Evolutionary conservation across 2,888 invertebrate genomes (phyloP).

Genomic region (Lasius fuliginosus): DNA sequence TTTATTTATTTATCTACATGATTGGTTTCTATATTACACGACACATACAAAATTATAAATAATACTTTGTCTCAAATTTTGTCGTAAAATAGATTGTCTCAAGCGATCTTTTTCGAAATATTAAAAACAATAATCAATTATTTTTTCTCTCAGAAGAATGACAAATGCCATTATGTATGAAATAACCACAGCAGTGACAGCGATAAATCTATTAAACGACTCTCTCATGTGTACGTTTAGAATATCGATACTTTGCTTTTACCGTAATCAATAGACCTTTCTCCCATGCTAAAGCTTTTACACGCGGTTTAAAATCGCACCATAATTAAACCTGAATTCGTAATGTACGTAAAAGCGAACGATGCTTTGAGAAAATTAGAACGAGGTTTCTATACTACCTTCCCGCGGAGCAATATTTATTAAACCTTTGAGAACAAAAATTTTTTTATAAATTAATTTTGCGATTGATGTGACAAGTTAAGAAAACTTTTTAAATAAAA

Average conservation of each 20-base stretch:
- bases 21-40: neutral
- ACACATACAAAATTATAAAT: neutral
- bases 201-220: constrained; percentile 17
- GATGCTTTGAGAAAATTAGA: constrained; percentile 11
- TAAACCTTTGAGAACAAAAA: neutral
- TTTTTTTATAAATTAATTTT: constrained; percentile 7
- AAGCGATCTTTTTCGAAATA: neutral
- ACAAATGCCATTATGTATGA: neutral
- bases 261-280: constrained; percentile 19
- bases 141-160: neutral
- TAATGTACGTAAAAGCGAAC: constrained; percentile 11
- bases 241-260: constrained; percentile 23
- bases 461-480: neutral
- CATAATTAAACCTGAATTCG: constrained; percentile 33
- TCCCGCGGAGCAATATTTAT: neutral
- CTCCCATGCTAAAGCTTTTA: constrained; percentile 12
- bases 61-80: neutral
- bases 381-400: neutral
- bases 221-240: neutral
- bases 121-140: neutral
- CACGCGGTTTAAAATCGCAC: neutral
- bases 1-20: neutral
- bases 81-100: neutral
- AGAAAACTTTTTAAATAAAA: neutral
- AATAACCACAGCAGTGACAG: neutral